Evolutionary conservation across 1,140 invertebrate species (phyloP), one percentile per base, ranked within the genome.

Genomic region (Lordiphosa clarofinis): DNA sequence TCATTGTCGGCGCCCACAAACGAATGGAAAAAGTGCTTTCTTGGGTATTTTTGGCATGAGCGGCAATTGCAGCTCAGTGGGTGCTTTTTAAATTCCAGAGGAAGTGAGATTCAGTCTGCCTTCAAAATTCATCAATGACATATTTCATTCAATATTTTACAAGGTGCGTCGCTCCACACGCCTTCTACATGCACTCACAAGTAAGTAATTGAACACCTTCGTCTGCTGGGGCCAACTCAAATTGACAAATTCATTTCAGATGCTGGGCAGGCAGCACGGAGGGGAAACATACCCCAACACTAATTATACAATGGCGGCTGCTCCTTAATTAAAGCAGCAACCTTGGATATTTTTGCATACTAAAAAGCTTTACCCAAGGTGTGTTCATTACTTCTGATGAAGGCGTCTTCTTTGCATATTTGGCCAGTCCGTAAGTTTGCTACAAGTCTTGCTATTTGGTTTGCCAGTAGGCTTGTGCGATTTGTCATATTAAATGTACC

Each of bases 321-420:
- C 64, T 67, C 64, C 64, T 67, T 67, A 67, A 67, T 67, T 67
- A 67, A 67, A 67, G 63, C 63, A 21, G 9, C 33, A 47, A 67
- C 64, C 64, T 67, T 67, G 64, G 8, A 36, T 31, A 58, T 36
- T 67, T 66, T 67, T 52, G 64, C 64, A 67, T 67, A 67, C 63
- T 52, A 67, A 67, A 67, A 54, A 67, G 54, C 33, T 36, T n/a
- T 6, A 12, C 4, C 9, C 43, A 35, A 46, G 52, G 53, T 66
- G 63, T 64, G 61, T 57, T 65, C 24, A 55, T 38, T 61, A 31
- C 52, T 37, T 56, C 31, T 52, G 11, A 7, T 10, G 38, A 15
- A 46, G 43, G 43, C 11, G 43, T 46, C 24, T 31, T 46, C 43
- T 31, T 8, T 46, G 24, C 31, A 46, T n/a, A 21, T 31, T 46